Base-by-base conservation (phyloP, 2,113 vertebrate species). In the Eretmochelys imbricata region DNA sequence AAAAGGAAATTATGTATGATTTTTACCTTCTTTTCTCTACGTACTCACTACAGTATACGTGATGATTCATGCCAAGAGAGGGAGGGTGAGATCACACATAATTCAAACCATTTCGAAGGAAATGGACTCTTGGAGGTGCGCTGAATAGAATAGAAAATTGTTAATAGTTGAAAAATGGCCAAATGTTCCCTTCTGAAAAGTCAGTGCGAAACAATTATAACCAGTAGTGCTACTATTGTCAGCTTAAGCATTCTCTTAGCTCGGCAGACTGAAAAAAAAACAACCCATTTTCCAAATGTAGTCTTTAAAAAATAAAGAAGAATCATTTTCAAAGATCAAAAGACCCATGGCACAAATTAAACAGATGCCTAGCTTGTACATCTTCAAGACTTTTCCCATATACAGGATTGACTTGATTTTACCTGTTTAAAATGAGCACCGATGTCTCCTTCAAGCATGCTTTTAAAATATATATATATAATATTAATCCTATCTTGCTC, bases 361-460 rank as follows among this genome's bases (percentile, higher is more conserved):
- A 46, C 1, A 0, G 1, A 0, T 25, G 86, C 51, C 57, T 4
- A 25, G 38, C 8, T 29, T 0, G 25, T 49, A 5, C 20, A 0
- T 69, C 57, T 25, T 81, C 92, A 14, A 82, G 84, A 0, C 7
- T 78, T 48, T 78, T 29, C 75, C 27, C 42, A 13, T 42, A 0
- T 0, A 9, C 19, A 17, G 12, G 50, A 3, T 50, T 12, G 2
- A 2, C 49, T 82, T 9, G 42, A 3, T 82, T 78, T 84, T 31
- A 49, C 14, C 65, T 6, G 0, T 59, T 17, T 19, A 4, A 14
- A 16, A 5, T 0, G 0, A 1, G 0, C 0, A 0, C 2, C 3
- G 48, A 4, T 35, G 11, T 76, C 42, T 62, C 20, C 24, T 57
- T 22, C 87, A 53, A 93, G 55, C 46, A 0, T 3, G 49, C 27